Conservation (phyloP, 2,797 vertebrate species). For the Eidolon dupreanum region DNA sequence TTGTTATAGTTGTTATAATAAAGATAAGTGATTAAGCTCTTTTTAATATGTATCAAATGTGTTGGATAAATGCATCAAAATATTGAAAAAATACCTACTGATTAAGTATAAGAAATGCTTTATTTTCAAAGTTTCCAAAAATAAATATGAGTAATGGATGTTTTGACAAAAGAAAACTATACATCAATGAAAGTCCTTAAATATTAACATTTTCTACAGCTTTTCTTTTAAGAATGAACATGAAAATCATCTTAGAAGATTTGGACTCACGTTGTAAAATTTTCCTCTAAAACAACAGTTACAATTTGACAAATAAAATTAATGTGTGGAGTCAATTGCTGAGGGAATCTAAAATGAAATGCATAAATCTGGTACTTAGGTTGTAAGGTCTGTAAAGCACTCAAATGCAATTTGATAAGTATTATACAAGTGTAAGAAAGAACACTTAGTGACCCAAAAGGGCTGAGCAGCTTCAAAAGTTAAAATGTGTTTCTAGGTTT, state of each 20-base stretch:
- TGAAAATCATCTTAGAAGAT: background rate
- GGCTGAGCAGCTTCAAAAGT: background rate
- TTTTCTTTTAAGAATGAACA: background rate
- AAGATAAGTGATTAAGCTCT: background rate
- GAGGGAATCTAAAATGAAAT: background rate
- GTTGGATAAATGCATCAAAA: background rate
- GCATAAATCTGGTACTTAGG: background rate
- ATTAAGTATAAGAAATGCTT: background rate
- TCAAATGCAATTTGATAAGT: background rate
- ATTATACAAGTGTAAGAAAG: background rate
- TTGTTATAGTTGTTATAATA: background rate
- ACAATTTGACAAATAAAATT: background rate
- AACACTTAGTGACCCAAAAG: background rate
- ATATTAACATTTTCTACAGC: background rate
- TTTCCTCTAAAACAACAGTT: background rate
- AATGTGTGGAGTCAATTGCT: background rate
- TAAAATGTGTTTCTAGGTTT: background rate
- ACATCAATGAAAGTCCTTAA: background rate
- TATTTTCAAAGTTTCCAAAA: background rate
- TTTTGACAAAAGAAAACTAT: background rate
- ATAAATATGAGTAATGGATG: background rate
- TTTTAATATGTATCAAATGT: background rate
- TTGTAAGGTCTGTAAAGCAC: background rate
- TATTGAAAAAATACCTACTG: background rate
- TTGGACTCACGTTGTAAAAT: background rate